Evolutionary conservation across 2,113 vertebrate species (phyloP).

Genomic region (Antechinus flavipes): DNA sequence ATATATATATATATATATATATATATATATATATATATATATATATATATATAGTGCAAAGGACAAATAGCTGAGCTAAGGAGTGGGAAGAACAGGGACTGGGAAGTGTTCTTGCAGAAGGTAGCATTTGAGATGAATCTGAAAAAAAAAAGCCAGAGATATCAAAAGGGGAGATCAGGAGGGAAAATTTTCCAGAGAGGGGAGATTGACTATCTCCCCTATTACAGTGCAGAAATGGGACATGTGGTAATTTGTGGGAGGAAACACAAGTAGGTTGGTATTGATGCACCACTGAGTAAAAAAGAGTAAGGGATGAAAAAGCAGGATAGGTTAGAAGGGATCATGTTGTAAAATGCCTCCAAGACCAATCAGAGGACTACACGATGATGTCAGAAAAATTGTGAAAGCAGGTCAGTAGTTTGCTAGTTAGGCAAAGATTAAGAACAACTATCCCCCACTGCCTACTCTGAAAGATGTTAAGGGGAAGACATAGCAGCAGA

Average conservation of each 20-base stretch:
- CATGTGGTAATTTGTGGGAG: background rate
- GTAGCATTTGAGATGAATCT: background rate
- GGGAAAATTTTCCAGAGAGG: background rate
- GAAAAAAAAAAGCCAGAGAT: background rate
- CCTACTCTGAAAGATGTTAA: conserved; percentile 65
- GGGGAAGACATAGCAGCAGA: conserved; percentile 30
- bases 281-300: background rate
- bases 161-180: background rate
- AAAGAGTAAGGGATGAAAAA: background rate
- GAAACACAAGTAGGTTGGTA: background rate
- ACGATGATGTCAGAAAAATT: background rate
- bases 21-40: no score
- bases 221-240: background rate
- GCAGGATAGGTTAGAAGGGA: background rate
- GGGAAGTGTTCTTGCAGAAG: background rate
- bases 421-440: conserved; percentile 30
- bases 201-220: background rate
- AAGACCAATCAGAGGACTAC: background rate
- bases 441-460: conserved; percentile 47
- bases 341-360: background rate
- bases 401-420: background rate
- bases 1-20: no score
- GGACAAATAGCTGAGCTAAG: background rate
- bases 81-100: background rate
- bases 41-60: background rate